Evolutionary conservation across 2,113 vertebrate species (phyloP).

Genomic region (Lonchura striata): DNA sequence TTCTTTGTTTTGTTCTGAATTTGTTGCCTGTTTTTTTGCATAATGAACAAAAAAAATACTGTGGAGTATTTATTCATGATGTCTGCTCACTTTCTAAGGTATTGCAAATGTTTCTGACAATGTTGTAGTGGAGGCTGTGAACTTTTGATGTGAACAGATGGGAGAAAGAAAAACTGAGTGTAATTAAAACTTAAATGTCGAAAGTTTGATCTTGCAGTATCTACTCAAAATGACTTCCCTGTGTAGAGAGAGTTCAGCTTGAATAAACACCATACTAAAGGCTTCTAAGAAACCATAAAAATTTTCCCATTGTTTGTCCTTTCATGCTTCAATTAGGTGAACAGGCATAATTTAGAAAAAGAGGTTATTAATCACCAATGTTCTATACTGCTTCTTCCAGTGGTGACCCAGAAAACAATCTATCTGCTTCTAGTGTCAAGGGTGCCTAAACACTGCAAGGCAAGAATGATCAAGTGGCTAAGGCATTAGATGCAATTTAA

Average conservation of each 20-base stretch:
- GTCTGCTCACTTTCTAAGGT: background rate
- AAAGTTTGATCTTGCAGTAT: background rate
- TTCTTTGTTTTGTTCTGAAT: background rate
- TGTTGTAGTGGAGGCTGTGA: background rate
- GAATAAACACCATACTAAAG: background rate
- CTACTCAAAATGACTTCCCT: background rate
- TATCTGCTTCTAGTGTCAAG: background rate
- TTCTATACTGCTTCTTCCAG: background rate
- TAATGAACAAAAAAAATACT: slow-evolving; percentile 23
- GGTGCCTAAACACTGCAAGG: background rate
- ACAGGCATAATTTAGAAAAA: background rate
- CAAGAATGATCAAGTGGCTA: background rate
- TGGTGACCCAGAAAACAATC: background rate
- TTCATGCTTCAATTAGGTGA: background rate
- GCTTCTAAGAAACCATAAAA: background rate
- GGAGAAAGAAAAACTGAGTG: background rate
- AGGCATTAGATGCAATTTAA: background rate
- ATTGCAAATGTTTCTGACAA: slow-evolving; percentile 21
- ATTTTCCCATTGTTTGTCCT: background rate
- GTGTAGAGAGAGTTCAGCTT: background rate
- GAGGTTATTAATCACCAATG: background rate
- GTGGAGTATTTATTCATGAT: background rate
- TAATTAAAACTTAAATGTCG: slow-evolving; percentile 35
- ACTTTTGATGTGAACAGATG: background rate
- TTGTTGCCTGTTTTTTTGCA: background rate